Evolutionary conservation across 2,888 invertebrate genomes (phyloP), one percentile per base, ranked within the genome.

Genomic region (Drosophila percnosoma): DNA sequence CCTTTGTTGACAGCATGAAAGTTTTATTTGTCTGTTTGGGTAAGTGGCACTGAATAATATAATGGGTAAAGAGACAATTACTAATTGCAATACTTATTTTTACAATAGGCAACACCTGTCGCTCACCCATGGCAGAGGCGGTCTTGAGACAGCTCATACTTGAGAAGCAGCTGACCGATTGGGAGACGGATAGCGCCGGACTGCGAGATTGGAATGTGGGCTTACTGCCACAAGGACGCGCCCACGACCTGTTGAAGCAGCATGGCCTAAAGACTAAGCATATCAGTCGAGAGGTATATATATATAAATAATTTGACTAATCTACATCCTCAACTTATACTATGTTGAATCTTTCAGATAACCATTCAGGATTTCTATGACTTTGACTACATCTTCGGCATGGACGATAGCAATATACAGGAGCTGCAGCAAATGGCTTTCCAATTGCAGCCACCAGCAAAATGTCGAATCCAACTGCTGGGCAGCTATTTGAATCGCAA

Each of bases 111-210:
- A 99, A 99, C 91, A 98, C 98, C 78, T 99, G 99, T 92, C 95
- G 99, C 5, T 98, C 98, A 5, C 98, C 99, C 1, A 98, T 98
- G 92, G 98, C 98, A 15, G 98, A 98, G 92, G 98, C 97, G 13
- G 96, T 98, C 1, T 97, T 98, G 91, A 93, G 94, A 57, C 53
- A 90, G 67, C 55, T 91, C 13, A 68, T 91, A 4, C 13, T 51
- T 0, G 79, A 86, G 38, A 94, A 95, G 70, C 65, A 86, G 21
- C 73, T 91, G 0, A 1, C 42, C 4, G 55, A 94, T 85, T 99
- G 98, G 98, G 94, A 95, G 71, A 96, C 97, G 2, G 98, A 98
- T 90, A 98, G 98, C 93, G 98, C 98, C 4, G 99, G 96, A 0
- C 94, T 97, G 53, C 96, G 96, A 6, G 94, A 95, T 29, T 98